Base-by-base conservation (phyloP, 35 echinoderm and acorn worm genomes). In the Lytechinus variegatus region DNA sequence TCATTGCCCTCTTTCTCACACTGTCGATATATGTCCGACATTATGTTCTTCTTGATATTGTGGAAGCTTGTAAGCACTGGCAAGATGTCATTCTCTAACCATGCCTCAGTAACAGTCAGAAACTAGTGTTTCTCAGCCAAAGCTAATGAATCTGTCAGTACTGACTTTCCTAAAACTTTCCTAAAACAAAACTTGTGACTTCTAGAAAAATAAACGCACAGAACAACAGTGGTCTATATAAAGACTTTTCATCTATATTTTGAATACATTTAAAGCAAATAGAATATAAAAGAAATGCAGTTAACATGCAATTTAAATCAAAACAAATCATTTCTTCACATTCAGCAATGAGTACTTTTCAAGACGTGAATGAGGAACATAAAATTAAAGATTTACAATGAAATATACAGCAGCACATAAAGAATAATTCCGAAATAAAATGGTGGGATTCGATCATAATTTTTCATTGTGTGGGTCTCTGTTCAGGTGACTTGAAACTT, bases 251-350 rank as follows among this genome's bases (percentile, higher is more conserved):
- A 79, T 79, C 66, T 79, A 16, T 79, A 79, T 79, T 79, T 79
- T 7, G 19, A 79, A 79, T 79, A 79, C 66, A 16, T 79, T 79
- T 79, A 79, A 79, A 79, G 66, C 66, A 79, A 79, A 19, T 79
- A n/a, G 66, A 24, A 79, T 79, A 79, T 79, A 79, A 79, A 79
- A 79, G 66, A 79, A 79, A 79, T n/a, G 66, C 66, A 79, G 66
- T 79, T 79, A 79, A 79, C 66, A 79, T 79, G 66, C 66, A 6
- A 79, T 79, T 79, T 7, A 19, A 79, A 79, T 79, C 66, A 79
- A 79, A 79, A 24, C 66, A 79, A 79, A 16, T 79, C n/a, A 4
- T 24, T 7, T 79, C n/a, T 79, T n/a, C 66, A 79, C n/a, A 79
- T 79, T 79, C n/a, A 79, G 19, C 66, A 79, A 79, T n/a, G n/a